phyloP scores from a whole-genome alignment of 2,113 vertebrate genomes.

The Forbesichthys agassizii region DNA sequence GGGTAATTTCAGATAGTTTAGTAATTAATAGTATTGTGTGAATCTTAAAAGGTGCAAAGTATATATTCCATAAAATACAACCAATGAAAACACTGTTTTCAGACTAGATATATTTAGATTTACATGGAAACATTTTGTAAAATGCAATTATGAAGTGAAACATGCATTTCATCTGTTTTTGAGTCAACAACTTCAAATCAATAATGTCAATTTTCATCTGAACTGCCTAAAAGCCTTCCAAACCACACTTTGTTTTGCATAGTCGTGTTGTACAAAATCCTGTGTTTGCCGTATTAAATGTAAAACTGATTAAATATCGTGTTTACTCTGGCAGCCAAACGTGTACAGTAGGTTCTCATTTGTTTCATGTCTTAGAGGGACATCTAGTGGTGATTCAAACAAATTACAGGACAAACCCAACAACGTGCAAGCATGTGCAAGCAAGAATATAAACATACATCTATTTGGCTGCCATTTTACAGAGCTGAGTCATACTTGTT shows the following conservation, averaged over 20 bases:
- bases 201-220: not conserved
- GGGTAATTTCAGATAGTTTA: too few species aligned
- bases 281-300: not conserved
- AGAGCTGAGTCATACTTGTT: too few species aligned
- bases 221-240: not conserved
- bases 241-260: not conserved
- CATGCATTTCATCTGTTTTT: not conserved
- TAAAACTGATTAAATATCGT: not conserved
- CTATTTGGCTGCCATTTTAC: too few species aligned
- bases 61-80: too few species aligned
- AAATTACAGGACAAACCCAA: not conserved
- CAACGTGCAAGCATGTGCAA: not conserved
- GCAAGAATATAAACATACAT: not conserved
- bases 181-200: not conserved
- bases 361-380: slow-evolving; percentile 66
- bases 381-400: slow-evolving; percentile 68
- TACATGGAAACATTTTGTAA: not conserved
- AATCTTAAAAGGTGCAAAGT: too few species aligned
- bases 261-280: not conserved
- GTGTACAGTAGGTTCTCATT: slow-evolving; percentile 18
- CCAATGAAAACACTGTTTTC: too few species aligned
- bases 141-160: not conserved
- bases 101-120: not conserved
- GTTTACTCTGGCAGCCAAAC: not conserved
- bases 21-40: too few species aligned